Evolutionary conservation across 2,888 invertebrate genomes (phyloP), one percentile per base, ranked within the genome.

Genomic region (Hypselothyrea guttata): DNA sequence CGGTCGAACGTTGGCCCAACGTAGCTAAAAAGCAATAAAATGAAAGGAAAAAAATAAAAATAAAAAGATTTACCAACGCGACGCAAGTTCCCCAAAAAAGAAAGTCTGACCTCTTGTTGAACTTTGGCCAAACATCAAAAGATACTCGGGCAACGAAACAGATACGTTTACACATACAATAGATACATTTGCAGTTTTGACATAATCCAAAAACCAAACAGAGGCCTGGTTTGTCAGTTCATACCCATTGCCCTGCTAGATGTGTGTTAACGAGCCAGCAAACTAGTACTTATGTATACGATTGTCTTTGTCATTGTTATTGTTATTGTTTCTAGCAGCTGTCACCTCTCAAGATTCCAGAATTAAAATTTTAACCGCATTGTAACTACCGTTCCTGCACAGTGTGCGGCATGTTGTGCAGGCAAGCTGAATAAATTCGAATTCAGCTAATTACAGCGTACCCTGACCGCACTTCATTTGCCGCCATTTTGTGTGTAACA

Each of bases 11-110:
- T 35, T 55, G 44, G 70, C 57, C 72, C 72, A 74, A 72, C 71
- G 71, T 49, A 55, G 45, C 45, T 54, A 56, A 66, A 59, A 70
- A 51, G 54, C 61, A 61, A 74, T 70, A 52, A 74, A 70, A 66
- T 68, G 68, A 61, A 72, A n/a, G n/a, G n/a, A n/a, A n/a, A n/a
- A n/a, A n/a, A n/a, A n/a, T n/a, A n/a, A n/a, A n/a, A n/a, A n/a
- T n/a, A 71, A 61, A 62, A 66, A 47, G 62, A 66, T 69, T 60
- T 84, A 82, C 85, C 85, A 79, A 84, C 85, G 85, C 79, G 67
- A 44, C 34, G 81, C 22, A 28, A 31, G 12, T 31, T 34, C 57
- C 55, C 44, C 38, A 46, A 40, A 54, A 70, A 73, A 74, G 74
- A 74, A 74, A 71, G 70, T 73, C 57, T 72, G 67, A 70, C 66